A percentile compares a stretch with the other conserved stretches of the same genome.
These are phyloP conservation scores for Ceratotherium simum DNA, from an alignment of 2,113 vertebrate genomes.

Conservation along the genomic window DNA sequence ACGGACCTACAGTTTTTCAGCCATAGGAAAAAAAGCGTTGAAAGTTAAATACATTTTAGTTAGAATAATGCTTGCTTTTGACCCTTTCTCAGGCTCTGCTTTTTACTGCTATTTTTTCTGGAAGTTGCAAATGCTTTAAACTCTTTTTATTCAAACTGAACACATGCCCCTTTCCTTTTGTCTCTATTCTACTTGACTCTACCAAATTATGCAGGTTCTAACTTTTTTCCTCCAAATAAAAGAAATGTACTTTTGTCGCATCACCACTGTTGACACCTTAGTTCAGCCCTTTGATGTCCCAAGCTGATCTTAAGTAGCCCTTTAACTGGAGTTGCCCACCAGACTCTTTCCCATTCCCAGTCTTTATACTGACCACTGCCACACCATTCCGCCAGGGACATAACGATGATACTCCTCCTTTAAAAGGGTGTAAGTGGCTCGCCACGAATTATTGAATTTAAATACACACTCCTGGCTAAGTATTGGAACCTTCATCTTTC, in stretches of 20 bases:
- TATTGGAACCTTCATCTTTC: neutral
- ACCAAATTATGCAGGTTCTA: neutral
- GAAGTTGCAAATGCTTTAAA: neutral
- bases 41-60: neutral
- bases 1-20: neutral
- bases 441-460: neutral
- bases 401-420: neutral
- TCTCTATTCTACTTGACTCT: neutral
- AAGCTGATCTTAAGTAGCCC: neutral
- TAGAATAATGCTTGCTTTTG: neutral
- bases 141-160: neutral
- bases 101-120: neutral
- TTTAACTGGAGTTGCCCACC: neutral
- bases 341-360: neutral
- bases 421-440: neutral
- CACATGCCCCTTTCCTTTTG: neutral
- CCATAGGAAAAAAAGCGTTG: neutral
- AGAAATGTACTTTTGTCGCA: neutral
- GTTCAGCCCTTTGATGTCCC: neutral
- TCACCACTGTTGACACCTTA: neutral
- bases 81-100: neutral
- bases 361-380: neutral
- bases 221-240: neutral
- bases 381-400: neutral
- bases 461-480: neutral